These are phyloP conservation scores for Scaptodrosophila lebanonensis DNA, from an alignment of 1,140 invertebrate genomes.

Conservation along the genomic window DNA sequence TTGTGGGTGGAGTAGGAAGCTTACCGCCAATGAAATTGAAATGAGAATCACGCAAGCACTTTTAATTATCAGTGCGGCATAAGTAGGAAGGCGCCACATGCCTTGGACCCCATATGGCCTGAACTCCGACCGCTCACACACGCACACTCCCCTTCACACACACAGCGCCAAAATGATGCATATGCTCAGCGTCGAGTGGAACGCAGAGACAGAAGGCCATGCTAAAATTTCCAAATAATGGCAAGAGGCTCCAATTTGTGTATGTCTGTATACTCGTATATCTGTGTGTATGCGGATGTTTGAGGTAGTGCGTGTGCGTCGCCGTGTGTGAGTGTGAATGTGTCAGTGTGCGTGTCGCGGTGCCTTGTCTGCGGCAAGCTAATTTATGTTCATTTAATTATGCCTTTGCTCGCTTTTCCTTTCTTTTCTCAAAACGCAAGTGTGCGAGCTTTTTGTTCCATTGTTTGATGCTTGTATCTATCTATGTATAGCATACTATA, in stretches of 20 bases:
- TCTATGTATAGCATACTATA: too few relatives aligned
- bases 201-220: background rate
- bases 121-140: conserved; percentile 1
- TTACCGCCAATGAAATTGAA: background rate
- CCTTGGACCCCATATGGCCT: conserved; percentile 1
- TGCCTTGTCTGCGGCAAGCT: conserved; percentile 7
- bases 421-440: conserved; percentile 2
- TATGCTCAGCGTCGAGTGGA: background rate
- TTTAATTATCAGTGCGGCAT: conserved; percentile 14
- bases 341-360: background rate
- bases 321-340: too few relatives aligned
- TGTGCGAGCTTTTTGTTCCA: background rate
- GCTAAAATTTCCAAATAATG: conserved; percentile 11
- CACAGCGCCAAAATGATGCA: background rate
- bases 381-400: conserved; percentile 50
- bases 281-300: too few relatives aligned
- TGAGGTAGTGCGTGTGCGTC: too few relatives aligned
- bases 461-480: too few relatives aligned
- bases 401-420: conserved; percentile 6
- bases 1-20: too few relatives aligned
- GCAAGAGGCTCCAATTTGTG: background rate
- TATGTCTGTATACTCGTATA: background rate
- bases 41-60: conserved; percentile 14
- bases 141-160: too few relatives aligned
- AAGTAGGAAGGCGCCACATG: background rate